Conservation (phyloP, 1,140 invertebrate genomes). For the Rhopalosiphum maidis region DNA sequence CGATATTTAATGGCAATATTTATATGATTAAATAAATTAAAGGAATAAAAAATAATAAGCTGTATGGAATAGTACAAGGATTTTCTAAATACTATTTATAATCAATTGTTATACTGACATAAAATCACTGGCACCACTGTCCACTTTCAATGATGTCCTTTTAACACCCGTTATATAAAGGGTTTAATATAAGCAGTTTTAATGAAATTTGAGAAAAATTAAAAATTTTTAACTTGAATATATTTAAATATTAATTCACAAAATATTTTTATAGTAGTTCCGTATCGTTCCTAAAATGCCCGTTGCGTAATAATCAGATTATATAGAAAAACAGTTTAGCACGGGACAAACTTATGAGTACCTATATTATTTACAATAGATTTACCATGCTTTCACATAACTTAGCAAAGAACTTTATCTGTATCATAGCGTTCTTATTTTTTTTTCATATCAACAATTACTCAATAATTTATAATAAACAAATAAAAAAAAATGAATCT, state of each 20-base stretch:
- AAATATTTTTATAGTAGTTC: neutral
- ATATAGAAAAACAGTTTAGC: neutral
- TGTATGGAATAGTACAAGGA: neutral
- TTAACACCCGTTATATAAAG: too few species aligned
- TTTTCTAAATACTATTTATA: neutral
- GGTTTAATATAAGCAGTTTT: too few species aligned
- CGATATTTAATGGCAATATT: neutral
- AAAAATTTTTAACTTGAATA: too few species aligned
- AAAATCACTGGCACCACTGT: too few species aligned
- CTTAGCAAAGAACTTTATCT: neutral
- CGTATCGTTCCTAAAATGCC: too few species aligned
- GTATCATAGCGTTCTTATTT: neutral
- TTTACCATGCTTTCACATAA: neutral
- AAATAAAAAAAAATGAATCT: neutral
- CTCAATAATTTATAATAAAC: neutral
- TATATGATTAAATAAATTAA: too few species aligned
- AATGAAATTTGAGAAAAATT: too few species aligned
- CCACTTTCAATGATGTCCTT: too few species aligned
- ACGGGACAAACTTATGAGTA: too few species aligned
- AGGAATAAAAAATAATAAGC: neutral
- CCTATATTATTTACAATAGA: neutral
- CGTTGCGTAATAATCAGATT: neutral
- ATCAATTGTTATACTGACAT: too few species aligned
- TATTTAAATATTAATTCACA: neutral
- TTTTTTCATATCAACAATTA: neutral